Evolutionary conservation across 2,888 invertebrate species (phyloP), one percentile per base, ranked within the genome.

Genomic region (Sphaeridia pumilis): DNA sequence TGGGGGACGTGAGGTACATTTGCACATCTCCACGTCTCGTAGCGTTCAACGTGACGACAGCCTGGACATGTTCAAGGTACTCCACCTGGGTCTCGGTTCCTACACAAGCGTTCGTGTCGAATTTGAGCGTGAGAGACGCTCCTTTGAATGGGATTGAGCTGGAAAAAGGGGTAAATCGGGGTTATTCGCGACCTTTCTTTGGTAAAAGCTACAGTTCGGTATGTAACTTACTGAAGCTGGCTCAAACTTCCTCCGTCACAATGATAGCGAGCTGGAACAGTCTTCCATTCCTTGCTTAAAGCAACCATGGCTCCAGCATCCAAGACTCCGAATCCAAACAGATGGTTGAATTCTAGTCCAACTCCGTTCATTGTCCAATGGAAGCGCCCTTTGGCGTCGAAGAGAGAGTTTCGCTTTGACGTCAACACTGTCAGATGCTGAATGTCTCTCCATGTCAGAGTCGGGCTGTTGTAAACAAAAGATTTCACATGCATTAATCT

Each of bases 331-430:
- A 92, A 98, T 1, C 98, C 98, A 69, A 98, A 98, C 54, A 98
- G 76, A 72, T 98, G 98, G 74, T 98, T 98, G 74, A 94, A 98
- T 75, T 98, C 95, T 61, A 98, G 74, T 0, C 97, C 97, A 2
- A 98, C 98, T 1, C 97, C 97, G 67, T 98, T 98, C 88, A 95
- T 95, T 10, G 89, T 93, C 97, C 97, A 98, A 70, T 93, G 92
- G 72, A 97, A 97, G 57, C 93, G 82, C 58, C 87, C 83, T 73
- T 95, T 92, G 26, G 93, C 93, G 73, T 98, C 98, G 71, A 94
- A 97, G 50, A 98, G 75, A 0, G 95, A 95, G 72, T 98, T 98
- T 52, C 98, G 77, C 71, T 97, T 97, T 4, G 97, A 97, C 36
- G 98, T 97, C 60, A 98, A 73, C 4, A 98, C 98, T 0, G 95